Evolutionary conservation across 2,888 invertebrate species (phyloP).

Genomic region (Linnaemya vulpina): DNA sequence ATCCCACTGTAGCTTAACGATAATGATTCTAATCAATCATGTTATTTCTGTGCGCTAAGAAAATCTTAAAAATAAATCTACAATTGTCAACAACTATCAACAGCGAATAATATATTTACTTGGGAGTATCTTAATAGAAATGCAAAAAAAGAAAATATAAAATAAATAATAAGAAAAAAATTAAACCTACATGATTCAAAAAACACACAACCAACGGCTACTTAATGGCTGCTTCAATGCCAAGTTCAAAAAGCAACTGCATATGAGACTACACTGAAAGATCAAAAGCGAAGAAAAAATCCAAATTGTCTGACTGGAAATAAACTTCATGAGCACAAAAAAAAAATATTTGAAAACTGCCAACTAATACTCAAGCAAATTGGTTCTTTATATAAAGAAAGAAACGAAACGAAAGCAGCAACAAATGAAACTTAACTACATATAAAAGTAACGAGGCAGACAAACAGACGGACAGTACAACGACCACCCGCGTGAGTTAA

Average conservation of each 20-base stretch:
- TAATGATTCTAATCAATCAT: not conserved
- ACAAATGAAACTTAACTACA: conserved; percentile 13
- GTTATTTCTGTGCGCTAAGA: not conserved
- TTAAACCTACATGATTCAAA: conserved; percentile 24
- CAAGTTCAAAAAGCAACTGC: conserved; percentile 50
- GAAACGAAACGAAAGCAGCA: conserved; percentile 31
- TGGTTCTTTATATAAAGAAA: conserved; percentile 24
- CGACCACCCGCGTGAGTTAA: conserved; percentile 70
- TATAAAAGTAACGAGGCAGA: conserved; percentile 8
- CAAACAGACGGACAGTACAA: conserved; percentile 47
- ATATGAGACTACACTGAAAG: conserved; percentile 11
- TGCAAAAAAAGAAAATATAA: not conserved
- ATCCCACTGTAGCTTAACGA: not conserved
- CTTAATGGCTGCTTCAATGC: conserved; percentile 55
- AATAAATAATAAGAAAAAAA: conserved; percentile 4
- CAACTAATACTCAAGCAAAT: conserved; percentile 29
- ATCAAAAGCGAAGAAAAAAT: conserved; percentile 36
- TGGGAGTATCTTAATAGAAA: conserved; percentile 2
- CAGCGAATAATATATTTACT: not conserved
- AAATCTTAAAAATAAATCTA: not conserved
- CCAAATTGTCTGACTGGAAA: conserved; percentile 69
- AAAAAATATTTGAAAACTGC: conserved; percentile 35
- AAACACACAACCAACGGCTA: conserved; percentile 22
- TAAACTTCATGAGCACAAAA: conserved; percentile 45
- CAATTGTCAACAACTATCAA: not conserved